Evolutionary conservation across 2,113 vertebrate genomes (phyloP).

Genomic region (Phycodurus eques): DNA sequence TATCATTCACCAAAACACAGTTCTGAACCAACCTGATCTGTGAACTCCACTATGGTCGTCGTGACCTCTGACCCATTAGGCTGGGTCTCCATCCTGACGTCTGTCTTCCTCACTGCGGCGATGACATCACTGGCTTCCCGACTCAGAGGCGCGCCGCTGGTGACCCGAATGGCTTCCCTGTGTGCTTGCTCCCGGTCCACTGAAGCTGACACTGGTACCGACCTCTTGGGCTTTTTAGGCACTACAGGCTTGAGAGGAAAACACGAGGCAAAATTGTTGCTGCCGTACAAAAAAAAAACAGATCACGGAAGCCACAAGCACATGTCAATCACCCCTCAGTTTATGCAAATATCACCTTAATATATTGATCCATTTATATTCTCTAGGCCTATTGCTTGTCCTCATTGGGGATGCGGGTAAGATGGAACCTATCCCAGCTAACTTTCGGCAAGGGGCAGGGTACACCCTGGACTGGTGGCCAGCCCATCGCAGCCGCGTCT

Average conservation of each 20-base stretch:
- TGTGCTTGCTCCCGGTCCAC: conserved; percentile 63
- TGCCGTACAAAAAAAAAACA: neutral
- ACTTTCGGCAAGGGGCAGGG: too few species aligned
- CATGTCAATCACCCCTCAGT: neutral
- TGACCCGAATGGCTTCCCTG: conserved; percentile 52
- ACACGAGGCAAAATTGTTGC: neutral
- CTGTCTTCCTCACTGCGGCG: conserved; percentile 63
- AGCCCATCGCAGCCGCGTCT: too few species aligned
- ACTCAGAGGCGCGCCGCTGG: conserved; percentile 49
- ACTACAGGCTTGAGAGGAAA: conserved; percentile 64
- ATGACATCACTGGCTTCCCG: conserved; percentile 65
- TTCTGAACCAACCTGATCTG: conserved; percentile 63
- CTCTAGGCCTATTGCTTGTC: too few species aligned
- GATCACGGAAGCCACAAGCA: neutral
- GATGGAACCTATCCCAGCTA: too few species aligned
- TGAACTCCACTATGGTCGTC: conserved; percentile 75
- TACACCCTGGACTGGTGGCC: too few species aligned
- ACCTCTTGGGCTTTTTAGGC: conserved; percentile 76
- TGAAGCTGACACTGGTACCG: conserved; percentile 68
- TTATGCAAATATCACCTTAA: neutral
- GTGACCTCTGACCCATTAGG: conserved; percentile 78
- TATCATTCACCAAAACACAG: neutral
- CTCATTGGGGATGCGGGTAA: too few species aligned
- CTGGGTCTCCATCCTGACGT: conserved; percentile 72
- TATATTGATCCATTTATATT: neutral